Conservation (phyloP, 2,797 vertebrate species). For the Amblyopsis hoosieri region DNA sequence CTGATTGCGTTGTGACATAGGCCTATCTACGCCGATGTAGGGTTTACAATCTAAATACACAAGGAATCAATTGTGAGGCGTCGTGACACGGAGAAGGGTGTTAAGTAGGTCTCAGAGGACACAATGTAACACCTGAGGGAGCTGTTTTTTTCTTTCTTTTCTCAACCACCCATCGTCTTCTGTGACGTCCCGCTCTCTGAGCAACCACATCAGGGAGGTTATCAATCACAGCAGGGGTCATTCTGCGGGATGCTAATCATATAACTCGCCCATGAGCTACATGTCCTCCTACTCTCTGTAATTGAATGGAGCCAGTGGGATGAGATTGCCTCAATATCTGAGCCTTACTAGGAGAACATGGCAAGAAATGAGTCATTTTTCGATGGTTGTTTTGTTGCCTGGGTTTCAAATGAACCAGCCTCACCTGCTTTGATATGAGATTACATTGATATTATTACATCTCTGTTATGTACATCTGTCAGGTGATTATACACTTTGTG, state of each 20-base stretch:
- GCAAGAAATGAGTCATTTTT: conserved; percentile 36
- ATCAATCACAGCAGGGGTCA: conserved; percentile 66
- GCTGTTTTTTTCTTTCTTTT: conserved; percentile 4
- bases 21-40: no score
- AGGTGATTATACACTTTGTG: background rate
- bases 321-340: conserved; percentile 63
- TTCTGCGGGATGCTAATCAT: conserved; percentile 72
- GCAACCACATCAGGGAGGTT: conserved; percentile 48
- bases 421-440: conserved; percentile 1
- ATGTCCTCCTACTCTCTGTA: conserved; percentile 75
- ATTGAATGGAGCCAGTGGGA: conserved; percentile 70
- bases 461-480: background rate
- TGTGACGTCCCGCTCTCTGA: conserved; percentile 20
- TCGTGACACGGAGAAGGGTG: conserved; percentile 4
- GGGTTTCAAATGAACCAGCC: conserved; percentile 10
- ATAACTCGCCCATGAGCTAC: conserved; percentile 66
- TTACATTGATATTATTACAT: conserved; percentile 10
- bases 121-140: conserved; percentile 22
- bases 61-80: conserved; percentile 15
- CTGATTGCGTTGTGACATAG: background rate
- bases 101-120: conserved; percentile 18
- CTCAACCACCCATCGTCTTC: conserved; percentile 16
- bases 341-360: conserved; percentile 31
- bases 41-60: background rate
- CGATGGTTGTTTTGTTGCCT: conserved; percentile 42